These are phyloP conservation scores for Drosophila formosana DNA, from an alignment of 2,888 invertebrate species.

Conservation along the genomic window DNA sequence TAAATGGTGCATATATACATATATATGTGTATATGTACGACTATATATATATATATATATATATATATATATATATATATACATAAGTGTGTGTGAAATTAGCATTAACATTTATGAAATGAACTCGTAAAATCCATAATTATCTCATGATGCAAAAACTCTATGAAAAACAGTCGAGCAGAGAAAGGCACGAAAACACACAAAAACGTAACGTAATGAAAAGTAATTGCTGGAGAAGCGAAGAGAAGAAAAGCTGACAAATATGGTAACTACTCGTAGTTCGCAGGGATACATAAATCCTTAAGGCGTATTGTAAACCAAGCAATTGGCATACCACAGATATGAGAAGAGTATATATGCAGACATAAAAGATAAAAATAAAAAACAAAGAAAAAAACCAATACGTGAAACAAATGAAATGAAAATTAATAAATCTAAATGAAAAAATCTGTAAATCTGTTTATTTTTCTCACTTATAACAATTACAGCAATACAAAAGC, in stretches of 20 bases:
- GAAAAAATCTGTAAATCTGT: slow-evolving; percentile 37
- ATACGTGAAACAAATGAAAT: slow-evolving; percentile 52
- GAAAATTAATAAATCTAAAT: slow-evolving; percentile 68
- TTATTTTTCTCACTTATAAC: not conserved
- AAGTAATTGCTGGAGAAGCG: not conserved
- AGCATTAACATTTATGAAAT: slow-evolving; percentile 63
- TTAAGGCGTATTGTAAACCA: slow-evolving; percentile 43
- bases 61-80: slow-evolving; percentile 47
- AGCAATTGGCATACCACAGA: slow-evolving; percentile 40
- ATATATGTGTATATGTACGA: slow-evolving; percentile 15
- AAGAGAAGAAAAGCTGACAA: slow-evolving; percentile 7
- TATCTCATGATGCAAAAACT: slow-evolving; percentile 8
- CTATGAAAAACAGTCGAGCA: slow-evolving; percentile 1
- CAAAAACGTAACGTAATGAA: slow-evolving; percentile 20
- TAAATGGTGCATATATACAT: slow-evolving; percentile 26
- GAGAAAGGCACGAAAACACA: slow-evolving; percentile 16
- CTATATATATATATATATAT: slow-evolving; percentile 23
- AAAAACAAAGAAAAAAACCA: slow-evolving; percentile 20
- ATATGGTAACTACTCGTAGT: slow-evolving; percentile 32
- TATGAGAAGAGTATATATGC: slow-evolving; percentile 37
- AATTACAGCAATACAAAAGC: not conserved
- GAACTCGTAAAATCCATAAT: slow-evolving; percentile 22
- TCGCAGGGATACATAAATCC: slow-evolving; percentile 26
- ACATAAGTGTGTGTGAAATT: slow-evolving; percentile 56
- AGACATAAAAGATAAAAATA: slow-evolving; percentile 29